phyloP scores from a whole-genome alignment of 2,888 invertebrate species.

The Clitarchus hookeri region DNA sequence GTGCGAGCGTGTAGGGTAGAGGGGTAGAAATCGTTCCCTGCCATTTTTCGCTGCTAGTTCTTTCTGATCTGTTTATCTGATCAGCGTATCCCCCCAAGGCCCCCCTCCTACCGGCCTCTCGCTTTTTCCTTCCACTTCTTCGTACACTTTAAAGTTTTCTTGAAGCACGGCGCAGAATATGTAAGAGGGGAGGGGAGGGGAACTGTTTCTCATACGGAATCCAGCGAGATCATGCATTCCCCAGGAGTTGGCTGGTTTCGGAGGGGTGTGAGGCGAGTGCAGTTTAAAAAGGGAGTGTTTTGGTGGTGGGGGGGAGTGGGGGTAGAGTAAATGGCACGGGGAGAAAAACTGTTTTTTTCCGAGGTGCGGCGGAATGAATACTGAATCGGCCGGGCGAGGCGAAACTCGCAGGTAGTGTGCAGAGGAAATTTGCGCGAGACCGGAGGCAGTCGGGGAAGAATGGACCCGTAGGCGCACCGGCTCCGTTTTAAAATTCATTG shows the following conservation, averaged over 20 bases:
- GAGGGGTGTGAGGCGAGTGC: not conserved
- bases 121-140: not conserved
- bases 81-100: not conserved
- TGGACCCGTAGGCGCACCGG: not conserved
- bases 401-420: not conserved
- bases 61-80: constrained; percentile 14
- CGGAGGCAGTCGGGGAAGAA: not conserved
- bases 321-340: not conserved
- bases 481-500: not conserved
- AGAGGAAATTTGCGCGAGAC: not conserved
- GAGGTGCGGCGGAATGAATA: not conserved
- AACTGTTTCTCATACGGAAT: not conserved
- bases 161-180: not conserved
- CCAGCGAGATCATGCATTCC: not conserved
- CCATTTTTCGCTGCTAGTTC: not conserved
- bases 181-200: not conserved
- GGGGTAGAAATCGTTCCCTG: not conserved
- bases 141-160: not conserved
- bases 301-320: not conserved
- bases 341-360: not conserved
- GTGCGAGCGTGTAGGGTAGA: not conserved
- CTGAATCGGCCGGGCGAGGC: not conserved
- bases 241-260: not conserved
- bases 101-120: not conserved
- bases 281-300: not conserved